Evolutionary conservation across 2,113 vertebrate species (phyloP).

Genomic region (Gobio gobio): DNA sequence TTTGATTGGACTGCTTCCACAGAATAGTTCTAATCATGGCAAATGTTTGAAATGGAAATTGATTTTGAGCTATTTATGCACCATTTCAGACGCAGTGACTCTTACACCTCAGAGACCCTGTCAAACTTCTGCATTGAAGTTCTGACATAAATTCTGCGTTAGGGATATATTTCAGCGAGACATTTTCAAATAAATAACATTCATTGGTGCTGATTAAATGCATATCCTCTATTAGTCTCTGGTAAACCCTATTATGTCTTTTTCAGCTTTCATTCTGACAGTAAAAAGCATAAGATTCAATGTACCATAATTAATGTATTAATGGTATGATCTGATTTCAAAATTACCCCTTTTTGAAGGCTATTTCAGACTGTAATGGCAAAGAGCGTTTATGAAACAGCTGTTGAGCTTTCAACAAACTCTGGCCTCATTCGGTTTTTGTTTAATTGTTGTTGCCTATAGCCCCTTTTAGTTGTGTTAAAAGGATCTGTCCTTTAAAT

Average conservation of each 20-base stretch:
- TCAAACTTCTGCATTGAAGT: slow-evolving; percentile 24
- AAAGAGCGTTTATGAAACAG: slow-evolving; percentile 13
- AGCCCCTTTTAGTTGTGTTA: slow-evolving; percentile 1
- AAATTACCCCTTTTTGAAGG: slow-evolving; percentile 25
- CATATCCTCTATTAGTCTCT: neutral
- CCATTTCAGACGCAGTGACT: slow-evolving; percentile 32
- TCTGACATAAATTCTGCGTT: neutral
- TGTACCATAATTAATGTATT: slow-evolving; percentile 35
- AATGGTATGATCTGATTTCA: slow-evolving; percentile 23
- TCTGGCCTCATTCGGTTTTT: slow-evolving; percentile 19
- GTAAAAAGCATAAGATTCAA: neutral
- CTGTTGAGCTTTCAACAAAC: slow-evolving; percentile 4
- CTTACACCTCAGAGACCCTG: slow-evolving; percentile 17
- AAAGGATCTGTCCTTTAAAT: slow-evolving; percentile 7
- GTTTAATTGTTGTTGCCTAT: slow-evolving; percentile 17
- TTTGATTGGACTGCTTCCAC: slow-evolving; percentile 33
- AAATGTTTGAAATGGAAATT: slow-evolving; percentile 52
- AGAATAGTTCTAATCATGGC: slow-evolving; percentile 38
- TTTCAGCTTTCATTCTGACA: neutral
- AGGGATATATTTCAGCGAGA: slow-evolving; percentile 4
- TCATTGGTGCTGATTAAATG: neutral
- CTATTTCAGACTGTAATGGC: slow-evolving; percentile 18
- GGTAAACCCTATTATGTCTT: neutral
- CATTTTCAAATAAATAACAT: neutral
- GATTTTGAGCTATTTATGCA: slow-evolving; percentile 43